phyloP scores from a whole-genome alignment of 2,797 vertebrate species.

The Leptoclinus maculatus region DNA sequence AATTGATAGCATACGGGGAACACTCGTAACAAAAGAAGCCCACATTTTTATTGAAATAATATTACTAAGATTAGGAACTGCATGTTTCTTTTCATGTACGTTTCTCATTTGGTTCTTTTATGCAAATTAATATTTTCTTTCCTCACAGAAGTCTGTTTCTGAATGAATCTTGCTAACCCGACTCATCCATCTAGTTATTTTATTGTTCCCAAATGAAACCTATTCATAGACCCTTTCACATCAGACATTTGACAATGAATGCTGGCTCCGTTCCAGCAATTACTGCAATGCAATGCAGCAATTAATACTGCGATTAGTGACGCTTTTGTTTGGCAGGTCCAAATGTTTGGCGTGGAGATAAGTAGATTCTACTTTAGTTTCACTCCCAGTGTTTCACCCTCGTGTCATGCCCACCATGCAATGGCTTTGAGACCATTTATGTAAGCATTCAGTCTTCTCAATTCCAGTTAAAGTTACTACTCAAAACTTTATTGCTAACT shows the following conservation, averaged over 20 bases:
- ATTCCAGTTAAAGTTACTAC: neutral
- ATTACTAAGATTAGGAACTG: neutral
- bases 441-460: neutral
- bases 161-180: neutral
- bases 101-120: neutral
- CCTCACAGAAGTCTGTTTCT: neutral
- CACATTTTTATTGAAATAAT: neutral
- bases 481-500: neutral
- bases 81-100: neutral
- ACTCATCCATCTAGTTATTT: neutral
- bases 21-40: neutral
- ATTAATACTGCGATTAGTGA: neutral
- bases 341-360: neutral
- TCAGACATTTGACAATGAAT: neutral
- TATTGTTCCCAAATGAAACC: neutral
- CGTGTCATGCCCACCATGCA: neutral
- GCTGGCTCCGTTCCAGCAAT: neutral
- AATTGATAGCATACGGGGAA: neutral
- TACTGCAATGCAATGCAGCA: neutral
- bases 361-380: neutral
- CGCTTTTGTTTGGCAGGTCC: neutral
- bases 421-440: neutral
- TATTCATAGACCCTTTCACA: neutral
- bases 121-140: neutral
- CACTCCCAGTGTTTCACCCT: neutral